phyloP scores from a whole-genome alignment of 2,113 vertebrate species.

The Sporophila hypoxantha region DNA sequence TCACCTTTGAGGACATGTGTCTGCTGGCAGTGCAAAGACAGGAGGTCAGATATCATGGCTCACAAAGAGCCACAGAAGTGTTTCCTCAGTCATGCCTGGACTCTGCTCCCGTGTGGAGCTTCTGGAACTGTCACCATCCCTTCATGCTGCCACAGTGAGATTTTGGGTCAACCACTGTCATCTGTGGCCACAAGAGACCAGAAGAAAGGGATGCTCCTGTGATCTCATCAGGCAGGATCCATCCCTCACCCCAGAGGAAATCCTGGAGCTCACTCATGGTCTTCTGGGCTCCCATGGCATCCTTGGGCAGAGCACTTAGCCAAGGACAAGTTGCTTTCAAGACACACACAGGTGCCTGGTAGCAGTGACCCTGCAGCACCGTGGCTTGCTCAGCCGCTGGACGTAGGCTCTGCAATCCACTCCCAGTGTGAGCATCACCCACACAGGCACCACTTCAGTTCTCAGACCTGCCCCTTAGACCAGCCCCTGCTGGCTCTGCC shows the following conservation, averaged over 20 bases:
- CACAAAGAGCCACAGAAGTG: not conserved
- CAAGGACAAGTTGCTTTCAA: not conserved
- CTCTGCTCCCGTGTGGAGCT: not conserved
- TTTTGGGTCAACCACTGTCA: not conserved
- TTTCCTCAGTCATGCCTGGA: not conserved
- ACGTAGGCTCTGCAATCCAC: rapidly evolving
- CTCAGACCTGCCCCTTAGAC: rapidly evolving
- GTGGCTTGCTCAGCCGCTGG: not conserved
- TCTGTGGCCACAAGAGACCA: no score
- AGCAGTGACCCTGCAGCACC: no score
- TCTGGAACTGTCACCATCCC: not conserved
- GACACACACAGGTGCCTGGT: not conserved
- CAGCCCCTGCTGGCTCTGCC: rapidly evolving
- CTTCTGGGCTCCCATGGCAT: not conserved
- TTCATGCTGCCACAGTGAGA: rapidly evolving
- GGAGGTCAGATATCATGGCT: not conserved
- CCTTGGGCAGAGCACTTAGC: not conserved
- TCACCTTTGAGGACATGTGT: rapidly evolving
- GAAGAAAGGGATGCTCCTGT: not conserved
- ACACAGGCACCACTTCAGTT: not conserved
- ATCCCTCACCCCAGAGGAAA: not conserved
- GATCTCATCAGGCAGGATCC: not conserved
- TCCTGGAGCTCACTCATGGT: not conserved
- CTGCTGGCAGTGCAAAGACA: rapidly evolving
- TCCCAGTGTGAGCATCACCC: no score